Evolutionary conservation across 2,888 invertebrate species (phyloP).

Genomic region (Lasioglossum calceatum): DNA sequence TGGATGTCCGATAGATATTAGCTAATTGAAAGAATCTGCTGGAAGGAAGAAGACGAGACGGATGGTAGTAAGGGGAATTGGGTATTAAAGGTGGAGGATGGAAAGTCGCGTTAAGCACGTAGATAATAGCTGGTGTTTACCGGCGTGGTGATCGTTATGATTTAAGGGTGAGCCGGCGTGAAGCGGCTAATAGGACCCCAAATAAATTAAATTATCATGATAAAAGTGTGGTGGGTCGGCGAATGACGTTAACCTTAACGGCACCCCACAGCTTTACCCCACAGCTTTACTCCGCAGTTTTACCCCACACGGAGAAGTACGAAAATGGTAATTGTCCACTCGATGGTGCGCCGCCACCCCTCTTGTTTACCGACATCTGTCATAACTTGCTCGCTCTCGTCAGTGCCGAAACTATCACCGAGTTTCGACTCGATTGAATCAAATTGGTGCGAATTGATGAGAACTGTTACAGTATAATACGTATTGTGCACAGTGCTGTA

Average conservation of each 20-base stretch:
- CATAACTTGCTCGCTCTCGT: slow-evolving; percentile 76
- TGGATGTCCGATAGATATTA: background rate
- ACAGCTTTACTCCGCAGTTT: slow-evolving; percentile 46
- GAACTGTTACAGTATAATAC: background rate
- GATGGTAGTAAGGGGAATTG: background rate
- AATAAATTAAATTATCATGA: slow-evolving; percentile 84
- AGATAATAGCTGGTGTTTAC: slow-evolving; percentile 82
- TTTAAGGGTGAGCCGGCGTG: slow-evolving; percentile 79
- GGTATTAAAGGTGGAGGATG: slow-evolving; percentile 24
- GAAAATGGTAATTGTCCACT: slow-evolving; percentile 81
- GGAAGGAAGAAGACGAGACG: background rate
- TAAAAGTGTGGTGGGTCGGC: slow-evolving; percentile 72
- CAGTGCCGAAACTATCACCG: slow-evolving; percentile 15
- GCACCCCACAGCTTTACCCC: slow-evolving; percentile 49
- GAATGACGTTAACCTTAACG: slow-evolving; percentile 61
- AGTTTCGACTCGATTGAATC: slow-evolving; percentile 3
- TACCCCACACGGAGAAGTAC: slow-evolving; percentile 69
- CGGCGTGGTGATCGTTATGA: slow-evolving; percentile 79
- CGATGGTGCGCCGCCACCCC: slow-evolving; percentile 79
- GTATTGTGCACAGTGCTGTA: no score
- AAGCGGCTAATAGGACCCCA: slow-evolving; percentile 81
- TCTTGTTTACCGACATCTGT: slow-evolving; percentile 84
- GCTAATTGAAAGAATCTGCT: background rate
- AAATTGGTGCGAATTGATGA: background rate
- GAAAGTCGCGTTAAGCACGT: slow-evolving; percentile 74